A percentile compares a stretch with the other conserved stretches of the same genome.
Conservation (phyloP, 2,797 vertebrate genomes). For the Hydrophis major region DNA sequence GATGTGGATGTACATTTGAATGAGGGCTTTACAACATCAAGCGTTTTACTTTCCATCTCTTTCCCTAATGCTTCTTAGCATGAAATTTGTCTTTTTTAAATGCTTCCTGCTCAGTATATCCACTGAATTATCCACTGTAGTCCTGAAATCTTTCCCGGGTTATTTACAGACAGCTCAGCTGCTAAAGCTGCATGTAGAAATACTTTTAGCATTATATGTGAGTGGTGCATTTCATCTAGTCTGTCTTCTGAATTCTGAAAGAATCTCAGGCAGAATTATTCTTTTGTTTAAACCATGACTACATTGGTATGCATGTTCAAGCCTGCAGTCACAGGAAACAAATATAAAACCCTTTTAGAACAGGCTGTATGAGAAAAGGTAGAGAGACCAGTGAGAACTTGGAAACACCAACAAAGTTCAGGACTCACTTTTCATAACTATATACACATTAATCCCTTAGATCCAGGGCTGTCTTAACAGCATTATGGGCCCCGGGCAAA, state of each 20-base stretch:
- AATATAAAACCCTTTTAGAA: not conserved
- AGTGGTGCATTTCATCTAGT: not conserved
- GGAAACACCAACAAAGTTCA: not conserved
- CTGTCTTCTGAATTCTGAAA: not conserved
- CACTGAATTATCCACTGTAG: not conserved
- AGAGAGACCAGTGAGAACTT: not conserved
- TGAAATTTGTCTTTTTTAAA: not conserved
- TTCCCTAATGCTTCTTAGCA: not conserved
- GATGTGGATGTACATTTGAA: not conserved
- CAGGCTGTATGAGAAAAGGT: not conserved
- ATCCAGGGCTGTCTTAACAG: too few relatives aligned
- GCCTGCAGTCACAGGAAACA: not conserved
- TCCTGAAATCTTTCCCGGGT: not conserved
- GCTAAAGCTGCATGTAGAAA: not conserved
- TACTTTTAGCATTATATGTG: not conserved
- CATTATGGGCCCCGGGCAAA: too few relatives aligned
- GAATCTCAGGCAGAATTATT: not conserved
- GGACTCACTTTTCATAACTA: not conserved
- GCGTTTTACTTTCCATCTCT: not conserved
- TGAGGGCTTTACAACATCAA: not conserved
- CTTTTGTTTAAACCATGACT: not conserved
- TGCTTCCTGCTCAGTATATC: not conserved
- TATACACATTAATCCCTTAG: not conserved
- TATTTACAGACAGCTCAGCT: not conserved
- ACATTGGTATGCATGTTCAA: not conserved